Evolutionary conservation across 1,140 invertebrate genomes (phyloP).

Genomic region (Leucophenga varia): DNA sequence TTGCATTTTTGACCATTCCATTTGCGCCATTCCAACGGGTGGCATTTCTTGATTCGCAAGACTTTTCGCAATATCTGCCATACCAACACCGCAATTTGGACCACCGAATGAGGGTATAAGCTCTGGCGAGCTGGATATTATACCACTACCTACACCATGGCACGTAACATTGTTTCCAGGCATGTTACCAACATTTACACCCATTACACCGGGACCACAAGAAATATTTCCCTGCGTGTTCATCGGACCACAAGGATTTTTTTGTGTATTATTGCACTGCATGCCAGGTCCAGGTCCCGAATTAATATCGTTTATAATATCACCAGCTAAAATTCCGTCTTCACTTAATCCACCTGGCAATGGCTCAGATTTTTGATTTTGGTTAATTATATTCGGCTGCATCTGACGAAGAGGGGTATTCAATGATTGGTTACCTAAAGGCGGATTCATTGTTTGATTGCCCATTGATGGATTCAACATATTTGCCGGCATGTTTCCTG

Average conservation of each 20-base stretch:
- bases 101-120: constrained; percentile 24
- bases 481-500: constrained; percentile 5
- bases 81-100: constrained; percentile 15
- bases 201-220: background rate
- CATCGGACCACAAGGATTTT: constrained; percentile 14
- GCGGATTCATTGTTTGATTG: constrained; percentile 18
- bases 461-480: constrained; percentile 19
- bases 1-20: constrained; percentile 89
- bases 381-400: constrained; percentile 6
- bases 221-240: background rate
- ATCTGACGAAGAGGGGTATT: constrained; percentile 32
- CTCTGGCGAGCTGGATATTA: constrained; percentile 30
- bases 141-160: constrained; percentile 11
- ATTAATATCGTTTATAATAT: constrained; percentile 29
- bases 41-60: constrained; percentile 46
- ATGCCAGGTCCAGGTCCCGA: constrained; percentile 22
- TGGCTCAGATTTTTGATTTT: constrained; percentile 26
- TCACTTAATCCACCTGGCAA: constrained; percentile 16
- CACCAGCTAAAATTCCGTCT: constrained; percentile 24
- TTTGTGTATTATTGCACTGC: constrained; percentile 27
- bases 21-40: constrained; percentile 59
- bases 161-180: constrained; percentile 12
- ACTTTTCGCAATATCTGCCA: constrained; percentile 19
- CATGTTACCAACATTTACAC: constrained; percentile 7
- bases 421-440: constrained; percentile 8